These are phyloP conservation scores for Aldabrachelys gigantea DNA, from an alignment of 2,113 vertebrate species.

Conservation along the genomic window DNA sequence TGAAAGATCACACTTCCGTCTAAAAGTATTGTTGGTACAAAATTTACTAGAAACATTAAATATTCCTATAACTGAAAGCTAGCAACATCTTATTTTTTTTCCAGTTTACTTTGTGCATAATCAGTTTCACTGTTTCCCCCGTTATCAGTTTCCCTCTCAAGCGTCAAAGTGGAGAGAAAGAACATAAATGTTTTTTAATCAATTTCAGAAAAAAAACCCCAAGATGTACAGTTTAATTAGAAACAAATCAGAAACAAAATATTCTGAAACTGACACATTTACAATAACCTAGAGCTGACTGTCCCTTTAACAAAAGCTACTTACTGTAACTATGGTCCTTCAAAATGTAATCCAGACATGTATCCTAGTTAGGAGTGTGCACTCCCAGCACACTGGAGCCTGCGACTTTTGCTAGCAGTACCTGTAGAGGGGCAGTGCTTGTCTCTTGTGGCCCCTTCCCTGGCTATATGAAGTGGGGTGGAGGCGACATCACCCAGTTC, in stretches of 20 bases:
- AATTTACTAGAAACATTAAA: neutral
- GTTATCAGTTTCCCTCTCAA: neutral
- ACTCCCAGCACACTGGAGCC: too few relatives aligned
- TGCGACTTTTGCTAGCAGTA: too few relatives aligned
- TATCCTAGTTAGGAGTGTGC: neutral
- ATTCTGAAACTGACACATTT: neutral
- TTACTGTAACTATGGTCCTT: neutral
- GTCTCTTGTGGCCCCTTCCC: too few relatives aligned
- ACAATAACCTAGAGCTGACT: neutral
- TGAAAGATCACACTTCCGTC: neutral
- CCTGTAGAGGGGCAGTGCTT: too few relatives aligned
- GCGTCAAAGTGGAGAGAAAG: neutral
- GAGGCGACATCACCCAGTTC: too few relatives aligned
- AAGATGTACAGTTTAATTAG: neutral
- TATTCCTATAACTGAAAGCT: neutral
- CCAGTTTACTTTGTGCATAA: accelerated
- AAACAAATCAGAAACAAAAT: neutral
- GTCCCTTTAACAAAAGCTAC: neutral
- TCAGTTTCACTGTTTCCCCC: neutral
- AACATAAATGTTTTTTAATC: neutral
- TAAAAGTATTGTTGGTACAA: neutral
- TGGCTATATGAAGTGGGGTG: too few relatives aligned
- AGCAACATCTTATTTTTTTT: neutral
- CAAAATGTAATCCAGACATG: neutral
- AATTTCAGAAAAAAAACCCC: neutral